Conservation (phyloP, 2,113 vertebrate species). For the Petaurus breviceps region DNA sequence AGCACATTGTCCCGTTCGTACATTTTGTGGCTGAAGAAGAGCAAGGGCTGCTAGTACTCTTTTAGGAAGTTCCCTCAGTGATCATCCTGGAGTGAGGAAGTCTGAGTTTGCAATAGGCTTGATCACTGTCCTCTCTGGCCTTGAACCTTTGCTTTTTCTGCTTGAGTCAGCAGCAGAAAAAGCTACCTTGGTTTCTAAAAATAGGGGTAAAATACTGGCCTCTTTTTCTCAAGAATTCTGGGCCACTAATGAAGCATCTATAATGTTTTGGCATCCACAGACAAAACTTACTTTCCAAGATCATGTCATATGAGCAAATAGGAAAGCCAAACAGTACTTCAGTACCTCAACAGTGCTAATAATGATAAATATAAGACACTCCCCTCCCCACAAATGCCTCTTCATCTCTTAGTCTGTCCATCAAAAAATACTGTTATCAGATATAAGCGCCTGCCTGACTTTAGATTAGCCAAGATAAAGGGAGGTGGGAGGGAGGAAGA, state of each 20-base stretch:
- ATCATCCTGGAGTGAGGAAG: not conserved
- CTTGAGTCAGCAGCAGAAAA: not conserved
- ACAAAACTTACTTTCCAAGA: not conserved
- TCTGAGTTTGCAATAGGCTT: not conserved
- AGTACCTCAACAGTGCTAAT: not conserved
- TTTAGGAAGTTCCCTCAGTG: not conserved
- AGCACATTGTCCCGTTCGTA: not conserved
- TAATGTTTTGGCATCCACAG: not conserved
- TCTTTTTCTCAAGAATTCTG: not conserved
- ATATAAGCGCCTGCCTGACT: accelerated
- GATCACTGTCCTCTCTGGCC: not conserved
- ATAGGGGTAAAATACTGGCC: accelerated
- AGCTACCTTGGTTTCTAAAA: not conserved
- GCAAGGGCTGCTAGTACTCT: not conserved
- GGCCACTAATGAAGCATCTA: not conserved
- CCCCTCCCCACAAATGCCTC: not conserved
- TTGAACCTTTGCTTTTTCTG: not conserved
- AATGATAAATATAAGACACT: not conserved
- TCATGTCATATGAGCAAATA: not conserved
- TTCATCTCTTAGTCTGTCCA: not conserved
- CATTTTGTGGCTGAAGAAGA: not conserved
- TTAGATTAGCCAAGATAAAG: not conserved
- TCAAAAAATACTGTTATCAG: not conserved
- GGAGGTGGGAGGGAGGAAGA: not conserved
- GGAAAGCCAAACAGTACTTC: not conserved